These are phyloP conservation scores for Erebia epiphron DNA, from an alignment of 2,888 invertebrate species.

Conservation along the genomic window DNA sequence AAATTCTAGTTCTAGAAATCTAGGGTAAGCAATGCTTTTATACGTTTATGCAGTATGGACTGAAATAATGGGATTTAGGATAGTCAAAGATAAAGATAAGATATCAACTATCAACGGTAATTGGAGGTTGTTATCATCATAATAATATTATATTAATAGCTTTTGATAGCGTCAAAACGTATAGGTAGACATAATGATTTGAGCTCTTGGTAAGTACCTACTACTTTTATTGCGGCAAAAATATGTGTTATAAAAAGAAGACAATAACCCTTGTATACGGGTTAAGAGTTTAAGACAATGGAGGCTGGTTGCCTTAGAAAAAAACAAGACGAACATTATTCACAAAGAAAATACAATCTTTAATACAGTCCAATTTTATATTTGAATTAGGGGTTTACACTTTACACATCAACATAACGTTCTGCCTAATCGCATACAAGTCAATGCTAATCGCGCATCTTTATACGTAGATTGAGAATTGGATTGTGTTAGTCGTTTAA, in stretches of 20 bases:
- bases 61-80: too few species aligned
- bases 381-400: not conserved
- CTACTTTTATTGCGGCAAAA: conserved; percentile 4
- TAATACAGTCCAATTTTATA: not conserved
- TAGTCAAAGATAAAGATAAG: too few species aligned
- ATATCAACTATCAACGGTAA: too few species aligned
- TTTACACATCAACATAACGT: not conserved
- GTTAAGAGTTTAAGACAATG: conserved; percentile 30
- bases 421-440: not conserved
- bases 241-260: conserved; percentile 25
- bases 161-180: too few species aligned
- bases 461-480: conserved; percentile 1
- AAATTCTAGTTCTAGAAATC: too few species aligned
- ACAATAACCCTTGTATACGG: conserved; percentile 20
- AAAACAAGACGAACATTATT: conserved; percentile 22
- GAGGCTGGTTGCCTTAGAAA: conserved; percentile 23
- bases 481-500: not conserved
- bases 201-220: not conserved
- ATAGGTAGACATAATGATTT: too few species aligned
- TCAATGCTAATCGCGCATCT: not conserved
- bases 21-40: too few species aligned
- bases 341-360: conserved; percentile 8
- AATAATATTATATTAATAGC: too few species aligned
- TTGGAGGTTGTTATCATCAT: too few species aligned
- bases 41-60: too few species aligned